phyloP scores from a whole-genome alignment of 64 coral and sea anemone species.

The Stichodactyla mertensii region DNA sequence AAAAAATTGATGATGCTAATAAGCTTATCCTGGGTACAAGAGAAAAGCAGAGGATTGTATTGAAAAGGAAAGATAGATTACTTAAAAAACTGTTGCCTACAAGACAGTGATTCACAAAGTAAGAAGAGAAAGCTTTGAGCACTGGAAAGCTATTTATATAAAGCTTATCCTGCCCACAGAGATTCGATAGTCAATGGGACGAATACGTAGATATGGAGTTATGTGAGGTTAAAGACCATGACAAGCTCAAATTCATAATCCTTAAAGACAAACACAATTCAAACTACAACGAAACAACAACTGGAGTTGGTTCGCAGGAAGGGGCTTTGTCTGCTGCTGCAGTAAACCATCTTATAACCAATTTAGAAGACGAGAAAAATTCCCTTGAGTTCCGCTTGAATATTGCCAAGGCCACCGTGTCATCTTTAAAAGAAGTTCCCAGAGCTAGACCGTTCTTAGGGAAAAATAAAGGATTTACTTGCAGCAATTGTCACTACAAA shows the following conservation, averaged over 20 bases:
- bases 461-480: conserved; percentile 19
- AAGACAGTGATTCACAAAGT: conserved; percentile 7
- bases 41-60: conserved; percentile 35
- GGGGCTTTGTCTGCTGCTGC: neutral
- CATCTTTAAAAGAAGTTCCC: conserved; percentile 22
- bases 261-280: conserved; percentile 2
- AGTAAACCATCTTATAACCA: conserved; percentile 13
- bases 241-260: neutral
- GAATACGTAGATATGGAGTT: conserved; percentile 22
- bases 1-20: conserved; percentile 48
- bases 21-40: conserved; percentile 36
- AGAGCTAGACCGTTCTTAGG: conserved; percentile 19
- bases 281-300: neutral
- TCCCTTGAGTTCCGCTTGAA: conserved; percentile 15
- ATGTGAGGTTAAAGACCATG: conserved; percentile 12
- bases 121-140: conserved; percentile 29
- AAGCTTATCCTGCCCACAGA: too few species aligned
- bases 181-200: conserved; percentile 10
- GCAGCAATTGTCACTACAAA: conserved; percentile 32
- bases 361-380: conserved; percentile 22
- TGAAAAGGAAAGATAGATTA: conserved; percentile 45
- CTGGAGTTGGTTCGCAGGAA: neutral
- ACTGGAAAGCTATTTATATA: neutral
- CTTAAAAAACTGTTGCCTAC: conserved; percentile 30
- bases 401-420: conserved; percentile 17